These are phyloP conservation scores for Stratiomys singularior DNA, from an alignment of 2,888 invertebrate species.

Conservation along the genomic window DNA sequence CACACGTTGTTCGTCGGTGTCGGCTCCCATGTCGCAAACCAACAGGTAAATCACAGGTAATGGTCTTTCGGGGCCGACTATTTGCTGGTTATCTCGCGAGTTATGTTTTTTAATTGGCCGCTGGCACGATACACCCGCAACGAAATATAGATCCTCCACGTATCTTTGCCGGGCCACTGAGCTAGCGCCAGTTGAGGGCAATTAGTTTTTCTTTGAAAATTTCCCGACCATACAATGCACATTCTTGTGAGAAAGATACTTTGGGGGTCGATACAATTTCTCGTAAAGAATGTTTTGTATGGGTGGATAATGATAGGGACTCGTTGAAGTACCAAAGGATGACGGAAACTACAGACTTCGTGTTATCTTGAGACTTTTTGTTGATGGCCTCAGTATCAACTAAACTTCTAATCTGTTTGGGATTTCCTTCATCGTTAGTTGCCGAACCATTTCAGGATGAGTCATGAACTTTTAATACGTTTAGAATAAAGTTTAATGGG, in stretches of 20 bases:
- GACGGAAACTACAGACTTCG: not conserved
- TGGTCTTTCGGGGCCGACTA: slow-evolving; percentile 37
- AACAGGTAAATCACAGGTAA: slow-evolving; percentile 46
- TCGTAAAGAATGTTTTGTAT: not conserved
- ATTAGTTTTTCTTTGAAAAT: slow-evolving; percentile 27
- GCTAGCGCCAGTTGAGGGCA: not conserved
- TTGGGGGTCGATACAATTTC: not conserved
- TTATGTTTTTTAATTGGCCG: slow-evolving; percentile 45
- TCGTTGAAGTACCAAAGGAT: not conserved
- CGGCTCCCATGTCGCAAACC: slow-evolving; percentile 30
- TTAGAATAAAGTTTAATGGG: too few species aligned
- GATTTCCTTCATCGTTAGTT: not conserved
- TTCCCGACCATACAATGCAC: not conserved
- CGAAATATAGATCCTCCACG: not conserved
- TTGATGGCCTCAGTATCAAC: not conserved
- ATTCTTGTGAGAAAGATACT: too few species aligned
- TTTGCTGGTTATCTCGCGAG: slow-evolving; percentile 41
- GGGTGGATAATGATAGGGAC: not conserved
- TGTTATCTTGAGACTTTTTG: not conserved
- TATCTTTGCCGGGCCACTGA: not conserved
- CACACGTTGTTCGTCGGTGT: slow-evolving; percentile 16
- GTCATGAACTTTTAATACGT: slow-evolving; percentile 8
- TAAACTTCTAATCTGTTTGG: not conserved
- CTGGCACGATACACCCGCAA: slow-evolving; percentile 31
- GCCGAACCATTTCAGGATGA: not conserved